These are phyloP conservation scores for Petrolisthes manimaculis DNA, from an alignment of 2,888 invertebrate species.

Conservation along the genomic window DNA sequence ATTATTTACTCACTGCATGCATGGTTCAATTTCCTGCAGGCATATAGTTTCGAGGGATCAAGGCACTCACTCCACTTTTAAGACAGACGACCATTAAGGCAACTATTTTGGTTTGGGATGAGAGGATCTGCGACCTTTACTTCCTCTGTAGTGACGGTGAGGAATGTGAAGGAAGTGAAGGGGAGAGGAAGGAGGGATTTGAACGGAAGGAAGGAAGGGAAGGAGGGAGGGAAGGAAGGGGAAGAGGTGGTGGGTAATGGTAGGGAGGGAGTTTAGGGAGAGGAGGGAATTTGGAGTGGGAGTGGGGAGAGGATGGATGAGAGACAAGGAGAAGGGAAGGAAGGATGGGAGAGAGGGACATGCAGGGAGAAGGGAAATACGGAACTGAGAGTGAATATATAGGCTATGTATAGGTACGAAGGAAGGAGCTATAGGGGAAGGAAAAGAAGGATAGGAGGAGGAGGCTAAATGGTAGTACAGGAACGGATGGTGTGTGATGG, in stretches of 20 bases:
- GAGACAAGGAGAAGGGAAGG: background rate
- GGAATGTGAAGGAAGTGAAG: background rate
- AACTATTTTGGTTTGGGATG: too few relatives aligned
- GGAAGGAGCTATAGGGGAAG: background rate
- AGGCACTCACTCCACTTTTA: background rate
- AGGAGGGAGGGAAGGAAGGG: background rate
- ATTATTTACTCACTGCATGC: too few relatives aligned
- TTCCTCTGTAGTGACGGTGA: background rate
- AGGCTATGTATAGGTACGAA: background rate
- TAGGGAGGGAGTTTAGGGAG: background rate
- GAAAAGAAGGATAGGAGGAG: background rate
- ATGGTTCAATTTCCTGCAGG: too few relatives aligned
- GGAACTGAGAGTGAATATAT: background rate
- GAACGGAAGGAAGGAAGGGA: conserved; percentile 15
- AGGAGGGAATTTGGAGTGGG: background rate
- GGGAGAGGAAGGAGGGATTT: background rate
- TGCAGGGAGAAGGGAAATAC: background rate
- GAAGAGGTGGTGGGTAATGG: background rate
- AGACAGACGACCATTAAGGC: too few relatives aligned
- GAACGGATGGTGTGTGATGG: background rate
- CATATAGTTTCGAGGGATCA: background rate
- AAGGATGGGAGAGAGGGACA: background rate
- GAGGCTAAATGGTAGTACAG: background rate
- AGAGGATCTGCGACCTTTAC: background rate
- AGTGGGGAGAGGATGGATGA: background rate